Evolutionary conservation across 2,888 invertebrate species (phyloP), one percentile per base, ranked within the genome.

Genomic region (Lycocerus yunnanus): DNA sequence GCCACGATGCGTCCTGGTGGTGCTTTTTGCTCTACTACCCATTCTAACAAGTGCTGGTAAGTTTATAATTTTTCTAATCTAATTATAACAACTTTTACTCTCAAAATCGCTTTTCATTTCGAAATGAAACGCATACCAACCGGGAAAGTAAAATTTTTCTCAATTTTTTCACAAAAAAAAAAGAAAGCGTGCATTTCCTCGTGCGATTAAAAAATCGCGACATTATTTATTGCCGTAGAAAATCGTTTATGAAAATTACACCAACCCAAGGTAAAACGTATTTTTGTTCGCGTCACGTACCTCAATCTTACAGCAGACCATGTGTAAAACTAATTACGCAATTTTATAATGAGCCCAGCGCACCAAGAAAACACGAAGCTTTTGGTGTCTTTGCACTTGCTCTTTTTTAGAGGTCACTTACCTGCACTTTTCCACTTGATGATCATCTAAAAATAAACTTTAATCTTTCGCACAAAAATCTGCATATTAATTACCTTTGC

Each of bases 1-100:
- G 82, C 86, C 86, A 83, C 87, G 87, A 83, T 86, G 88, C 81
- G 84, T 84, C 77, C 81, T 86, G 74, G 20, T 81, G 73, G 80
- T 84, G 80, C 78, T 85, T 72, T 78, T 84, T 43, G 74, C 79
- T 67, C 69, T 83, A 66, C 72, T 82, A 77, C 81, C 82, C 71
- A 80, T 82, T 71, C 67, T 80, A 69, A 80, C 80, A 72, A 75
- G 81, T 78, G 79, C 86, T 75, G 87, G 87, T 87, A 84, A 86
- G 87, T 85, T 69, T 14, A 18, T 27, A 13, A 63, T n/a, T 63
- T 63, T 18, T 18, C n/a, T 63, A 63, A 63, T 63, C 20, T 18
- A 63, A 63, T 63, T 63, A 63, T 4, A 11, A 16, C 13, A 63
- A 63, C 16, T 18, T 63, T 63, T 63, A 63, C 61, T 63, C 61